Evolutionary conservation across 2,888 invertebrate genomes (phyloP), one percentile per base, ranked within the genome.

Genomic region (Cephus pulcher): DNA sequence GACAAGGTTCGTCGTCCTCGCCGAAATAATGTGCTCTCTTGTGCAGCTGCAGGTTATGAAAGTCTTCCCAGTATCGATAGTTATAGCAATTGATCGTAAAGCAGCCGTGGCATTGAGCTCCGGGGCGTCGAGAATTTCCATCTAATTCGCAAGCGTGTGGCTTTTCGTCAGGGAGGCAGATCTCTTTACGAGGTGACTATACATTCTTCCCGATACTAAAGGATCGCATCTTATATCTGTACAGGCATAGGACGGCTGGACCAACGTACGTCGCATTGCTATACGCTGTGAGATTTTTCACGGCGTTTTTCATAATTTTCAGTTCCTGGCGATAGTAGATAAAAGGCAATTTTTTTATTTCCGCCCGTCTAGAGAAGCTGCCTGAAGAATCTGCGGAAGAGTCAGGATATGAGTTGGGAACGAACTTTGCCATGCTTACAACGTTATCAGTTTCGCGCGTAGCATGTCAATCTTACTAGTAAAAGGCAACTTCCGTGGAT

Each of bases 391-490:
- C 23, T 15, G 23, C 6, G 23, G 40, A 84, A 86, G 85, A 84
- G 80, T 78, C 87, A 86, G 87, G 89, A 90, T 90, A 89, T 88
- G 87, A 89, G 86, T 86, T 84, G 84, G 84, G 87, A 90, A 90
- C 86, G 86, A 89, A 87, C 84, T 88, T 88, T 85, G 80, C 83
- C 84, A 85, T 85, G 80, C 87, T 88, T 85, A 86, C 85, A 85
- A 80, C 83, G 84, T 89, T 86, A 88, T 87, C 87, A 87, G 86
- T 86, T 85, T 82, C 81, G 82, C 85, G 83, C 80, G 81, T 79
- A 76, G 86, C 84, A 87, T 86, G 87, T 87, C 88, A 88, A 88
- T 89, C 88, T 86, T 87, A 88, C 86, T 85, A 86, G 87, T 84
- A 86, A 87, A 88, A 87, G 85, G 87, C 85, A 89, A 90, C 88